A percentile compares a stretch with the other conserved stretches of the same genome.
These are phyloP conservation scores for Machimus atricapillus DNA, from an alignment of 2,888 invertebrate genomes.

Conservation along the genomic window DNA sequence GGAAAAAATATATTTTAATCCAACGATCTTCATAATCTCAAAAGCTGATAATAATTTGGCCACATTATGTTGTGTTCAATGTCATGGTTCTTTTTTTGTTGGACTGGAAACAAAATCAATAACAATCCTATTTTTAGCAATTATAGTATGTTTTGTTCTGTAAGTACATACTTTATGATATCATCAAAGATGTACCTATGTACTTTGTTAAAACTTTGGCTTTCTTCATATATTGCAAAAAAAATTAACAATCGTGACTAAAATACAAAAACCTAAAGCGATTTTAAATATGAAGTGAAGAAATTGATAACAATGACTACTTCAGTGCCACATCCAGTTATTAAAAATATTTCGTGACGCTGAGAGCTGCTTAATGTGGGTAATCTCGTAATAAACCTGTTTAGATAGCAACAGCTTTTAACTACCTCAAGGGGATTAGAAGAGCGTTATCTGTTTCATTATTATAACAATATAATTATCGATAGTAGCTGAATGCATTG, in stretches of 20 bases:
- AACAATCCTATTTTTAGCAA: no score
- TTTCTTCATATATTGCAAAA: background rate
- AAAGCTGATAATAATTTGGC: no score
- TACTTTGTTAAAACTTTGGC: no score
- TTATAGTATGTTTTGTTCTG: no score
- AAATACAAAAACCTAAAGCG: background rate
- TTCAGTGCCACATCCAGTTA: background rate
- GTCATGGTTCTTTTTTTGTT: no score
- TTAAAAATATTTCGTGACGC: background rate
- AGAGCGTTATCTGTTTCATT: background rate
- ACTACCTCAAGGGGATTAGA: background rate
- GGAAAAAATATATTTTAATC: no score
- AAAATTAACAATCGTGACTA: background rate
- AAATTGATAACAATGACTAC: background rate
- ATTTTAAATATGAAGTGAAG: background rate
- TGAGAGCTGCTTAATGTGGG: background rate
- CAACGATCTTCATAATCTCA: no score
- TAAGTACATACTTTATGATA: no score
- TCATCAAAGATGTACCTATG: no score
- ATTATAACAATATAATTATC: background rate
- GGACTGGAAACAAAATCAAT: no score
- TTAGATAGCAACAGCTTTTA: background rate
- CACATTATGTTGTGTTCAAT: no score
- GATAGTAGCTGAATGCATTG: background rate
- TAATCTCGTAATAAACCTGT: background rate